phyloP scores from a whole-genome alignment of 2,797 vertebrate genomes.

The Danio tinwini region DNA sequence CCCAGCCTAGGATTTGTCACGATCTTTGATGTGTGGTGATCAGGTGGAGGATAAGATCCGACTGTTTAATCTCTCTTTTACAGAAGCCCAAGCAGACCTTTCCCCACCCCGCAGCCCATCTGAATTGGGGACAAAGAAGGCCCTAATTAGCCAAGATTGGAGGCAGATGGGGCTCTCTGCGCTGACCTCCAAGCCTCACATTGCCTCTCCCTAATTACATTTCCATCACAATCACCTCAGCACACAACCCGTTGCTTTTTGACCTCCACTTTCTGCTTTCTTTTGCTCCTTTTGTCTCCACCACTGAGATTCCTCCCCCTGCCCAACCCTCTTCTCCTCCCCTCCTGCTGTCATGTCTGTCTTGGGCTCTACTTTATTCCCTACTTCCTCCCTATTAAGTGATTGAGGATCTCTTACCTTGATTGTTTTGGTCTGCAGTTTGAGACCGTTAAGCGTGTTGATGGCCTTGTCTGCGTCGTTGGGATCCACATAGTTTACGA shows the following conservation, averaged over 20 bases:
- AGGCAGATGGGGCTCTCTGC: constrained; percentile 85
- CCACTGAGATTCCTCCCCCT: constrained; percentile 69
- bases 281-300: constrained; percentile 72
- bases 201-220: constrained; percentile 83
- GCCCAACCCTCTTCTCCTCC: constrained; percentile 62
- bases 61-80: constrained; percentile 69
- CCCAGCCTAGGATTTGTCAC: constrained; percentile 66
- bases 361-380: constrained; percentile 50
- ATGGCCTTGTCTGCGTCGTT: constrained; percentile 97
- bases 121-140: constrained; percentile 80
- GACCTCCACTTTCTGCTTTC: constrained; percentile 73
- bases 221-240: constrained; percentile 85
- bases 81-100: constrained; percentile 48
- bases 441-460: constrained; percentile 96
- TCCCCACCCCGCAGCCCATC: constrained; percentile 67
- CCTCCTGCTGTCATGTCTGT: constrained; percentile 76
- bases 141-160: constrained; percentile 82
- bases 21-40: constrained; percentile 74
- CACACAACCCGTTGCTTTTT: constrained; percentile 79
- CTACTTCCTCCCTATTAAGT: constrained; percentile 37
- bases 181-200: constrained; percentile 75
- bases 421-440: constrained; percentile 98
- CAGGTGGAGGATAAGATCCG: constrained; percentile 63
- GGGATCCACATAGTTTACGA: constrained; percentile 97
- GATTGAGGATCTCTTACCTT: constrained; percentile 82